Conservation (phyloP, 1,140 invertebrate genomes). For the Pectinophora gossypiella region DNA sequence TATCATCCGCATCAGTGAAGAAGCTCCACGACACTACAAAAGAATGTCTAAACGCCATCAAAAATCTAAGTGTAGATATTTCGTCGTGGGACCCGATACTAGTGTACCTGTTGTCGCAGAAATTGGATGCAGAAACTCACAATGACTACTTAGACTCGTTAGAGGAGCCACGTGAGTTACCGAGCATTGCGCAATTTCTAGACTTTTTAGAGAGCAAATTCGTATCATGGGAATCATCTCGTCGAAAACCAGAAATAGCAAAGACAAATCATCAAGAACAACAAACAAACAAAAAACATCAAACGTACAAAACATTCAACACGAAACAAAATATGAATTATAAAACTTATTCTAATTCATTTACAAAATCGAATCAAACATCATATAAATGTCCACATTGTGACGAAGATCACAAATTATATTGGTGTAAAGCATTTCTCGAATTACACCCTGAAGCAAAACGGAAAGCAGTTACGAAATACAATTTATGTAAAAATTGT, state of each 20-base stretch:
- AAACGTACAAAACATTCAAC: neutral
- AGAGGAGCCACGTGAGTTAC: slow-evolving; percentile 15
- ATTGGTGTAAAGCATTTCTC: neutral
- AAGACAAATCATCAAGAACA: neutral
- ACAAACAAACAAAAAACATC: neutral
- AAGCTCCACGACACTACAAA: slow-evolving; percentile 17
- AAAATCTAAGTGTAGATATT: slow-evolving; percentile 15
- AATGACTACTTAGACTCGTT: slow-evolving; percentile 12
- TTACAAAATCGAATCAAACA: neutral
- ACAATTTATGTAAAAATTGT: slow-evolving; percentile 16
- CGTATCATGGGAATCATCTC: slow-evolving; percentile 14
- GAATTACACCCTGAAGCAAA: neutral
- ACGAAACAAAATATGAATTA: slow-evolving; percentile 1
- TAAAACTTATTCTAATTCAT: neutral
- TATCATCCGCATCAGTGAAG: slow-evolving; percentile 7
- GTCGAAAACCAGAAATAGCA: slow-evolving; percentile 10
- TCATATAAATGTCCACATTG: neutral
- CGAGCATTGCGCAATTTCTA: slow-evolving; percentile 14
- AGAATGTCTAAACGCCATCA: slow-evolving; percentile 19
- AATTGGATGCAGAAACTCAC: slow-evolving; percentile 17
- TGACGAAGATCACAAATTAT: neutral
- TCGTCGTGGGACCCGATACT: slow-evolving; percentile 15
- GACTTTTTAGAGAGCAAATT: slow-evolving; percentile 18
- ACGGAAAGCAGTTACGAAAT: slow-evolving; percentile 9
- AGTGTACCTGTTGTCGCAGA: slow-evolving; percentile 17